These are phyloP conservation scores for Polymixis flavicincta DNA, from an alignment of 2,888 invertebrate species.

Conservation along the genomic window DNA sequence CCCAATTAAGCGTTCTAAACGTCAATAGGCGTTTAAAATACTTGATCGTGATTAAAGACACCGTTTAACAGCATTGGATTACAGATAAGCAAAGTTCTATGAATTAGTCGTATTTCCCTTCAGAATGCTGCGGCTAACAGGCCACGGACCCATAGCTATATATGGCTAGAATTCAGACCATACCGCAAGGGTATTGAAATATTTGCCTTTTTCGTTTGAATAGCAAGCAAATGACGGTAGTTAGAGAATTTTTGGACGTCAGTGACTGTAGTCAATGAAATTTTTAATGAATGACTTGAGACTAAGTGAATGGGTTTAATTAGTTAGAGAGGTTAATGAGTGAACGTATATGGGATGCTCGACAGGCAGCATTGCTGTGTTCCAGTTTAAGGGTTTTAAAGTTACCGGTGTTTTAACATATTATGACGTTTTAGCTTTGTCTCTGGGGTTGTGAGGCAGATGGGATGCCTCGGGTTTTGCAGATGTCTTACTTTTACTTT, in stretches of 20 bases:
- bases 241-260: conserved; percentile 26
- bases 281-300: conserved; percentile 43
- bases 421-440: not conserved
- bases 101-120: conserved; percentile 28
- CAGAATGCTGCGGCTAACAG: conserved; percentile 18
- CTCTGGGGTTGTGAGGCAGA: not conserved
- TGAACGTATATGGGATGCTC: conserved; percentile 14
- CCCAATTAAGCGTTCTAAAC: conserved; percentile 2
- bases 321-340: conserved; percentile 33
- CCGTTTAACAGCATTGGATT: conserved; percentile 23
- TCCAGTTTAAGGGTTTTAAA: not conserved
- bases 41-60: conserved; percentile 39
- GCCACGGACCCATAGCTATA: not conserved
- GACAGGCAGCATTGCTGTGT: not conserved
- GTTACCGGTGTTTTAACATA: not conserved
- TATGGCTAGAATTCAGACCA: conserved; percentile 13
- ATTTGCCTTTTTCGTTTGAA: conserved; percentile 6
- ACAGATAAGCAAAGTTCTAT: conserved; percentile 34
- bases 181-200: conserved; percentile 2
- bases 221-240: conserved; percentile 26
- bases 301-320: conserved; percentile 25
- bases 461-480: not conserved
- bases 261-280: conserved; percentile 7
- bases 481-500: not conserved
- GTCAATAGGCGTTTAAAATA: conserved; percentile 19